phyloP scores from a whole-genome alignment of 1,140 invertebrate genomes.

The Magallana gigas region DNA sequence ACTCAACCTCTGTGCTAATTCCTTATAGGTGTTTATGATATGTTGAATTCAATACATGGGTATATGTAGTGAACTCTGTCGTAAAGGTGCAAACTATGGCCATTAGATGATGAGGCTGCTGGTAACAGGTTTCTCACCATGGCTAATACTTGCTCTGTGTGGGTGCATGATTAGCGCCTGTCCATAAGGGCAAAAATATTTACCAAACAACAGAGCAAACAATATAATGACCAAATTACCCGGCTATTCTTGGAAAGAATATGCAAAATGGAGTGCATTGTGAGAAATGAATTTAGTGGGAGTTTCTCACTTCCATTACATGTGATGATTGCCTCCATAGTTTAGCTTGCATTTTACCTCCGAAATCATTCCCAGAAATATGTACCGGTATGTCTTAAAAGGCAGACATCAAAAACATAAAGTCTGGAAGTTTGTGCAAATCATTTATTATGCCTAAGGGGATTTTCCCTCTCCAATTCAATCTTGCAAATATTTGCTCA shows the following conservation, averaged over 20 bases:
- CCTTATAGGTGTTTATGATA: background rate
- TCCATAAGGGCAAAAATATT: conserved; percentile 4
- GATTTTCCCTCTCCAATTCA: background rate
- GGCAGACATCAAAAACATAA: background rate
- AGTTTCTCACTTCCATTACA: background rate
- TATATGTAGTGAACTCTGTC: background rate
- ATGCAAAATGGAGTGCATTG: background rate
- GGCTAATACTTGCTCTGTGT: background rate
- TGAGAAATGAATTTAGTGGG: background rate
- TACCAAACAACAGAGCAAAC: background rate
- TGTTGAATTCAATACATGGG: background rate
- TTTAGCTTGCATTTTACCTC: background rate
- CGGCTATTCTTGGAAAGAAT: background rate
- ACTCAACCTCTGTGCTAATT: background rate
- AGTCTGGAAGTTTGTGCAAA: background rate
- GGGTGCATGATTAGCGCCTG: conserved; percentile 12
- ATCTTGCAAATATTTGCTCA: background rate
- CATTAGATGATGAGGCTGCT: background rate
- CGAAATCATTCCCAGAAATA: no score
- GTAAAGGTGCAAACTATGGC: conserved; percentile 1
- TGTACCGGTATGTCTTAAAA: no score
- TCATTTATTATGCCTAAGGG: background rate
- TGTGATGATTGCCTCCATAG: conserved; percentile 5
- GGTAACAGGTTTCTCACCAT: conserved; percentile 3
- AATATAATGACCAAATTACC: background rate